Evolutionary conservation across 2,888 invertebrate genomes (phyloP), one percentile per base, ranked within the genome.

Genomic region (Megaustenia siamemsis): DNA sequence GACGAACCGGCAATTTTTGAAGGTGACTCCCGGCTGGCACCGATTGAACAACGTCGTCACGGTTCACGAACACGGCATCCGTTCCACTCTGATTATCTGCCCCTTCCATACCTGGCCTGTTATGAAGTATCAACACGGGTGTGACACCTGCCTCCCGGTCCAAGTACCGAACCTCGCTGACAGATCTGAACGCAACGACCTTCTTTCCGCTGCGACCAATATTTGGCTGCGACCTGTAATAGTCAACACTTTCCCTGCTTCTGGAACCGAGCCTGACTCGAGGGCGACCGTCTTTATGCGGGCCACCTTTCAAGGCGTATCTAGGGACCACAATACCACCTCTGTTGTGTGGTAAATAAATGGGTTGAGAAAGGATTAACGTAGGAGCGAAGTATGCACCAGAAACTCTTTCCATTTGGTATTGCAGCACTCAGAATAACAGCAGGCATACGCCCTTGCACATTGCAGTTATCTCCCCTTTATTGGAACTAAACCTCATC

Each of bases 121-220:
- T 82, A 8, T 56, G 71, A 28, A 40, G 40, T 38, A 82, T 73
- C 6, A 82, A 60, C 10, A 82, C 73, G 32, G 82, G 82, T 38
- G 38, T 28, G 21, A 32, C 35, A 24, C 38, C 21, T 0, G 21
- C 40, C 1, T 28, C 28, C 4, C 8, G 8, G 24, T 49, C 45
- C 35, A 68, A 12, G 0, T 49, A 4, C 1, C 45, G 68, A 28
- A 43, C 68, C 18, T 79, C 68, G 28, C 49, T 79, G 28, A 66
- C 24, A 24, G 68, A 79, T 45, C 35, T 28, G 10, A 49, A 38
- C 12, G 79, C 49, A 18, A 49, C 68, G 8, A 18, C 2, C 6
- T 49, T 68, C 49, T 35, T 18, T 15, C n/a, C 49, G 21, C 68
- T 43, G 5, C 38, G n/a, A 53, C 4, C 24, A 6, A 56, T 1